phyloP scores from a whole-genome alignment of 2,113 vertebrate species.

The Hemichromis elongatus region DNA sequence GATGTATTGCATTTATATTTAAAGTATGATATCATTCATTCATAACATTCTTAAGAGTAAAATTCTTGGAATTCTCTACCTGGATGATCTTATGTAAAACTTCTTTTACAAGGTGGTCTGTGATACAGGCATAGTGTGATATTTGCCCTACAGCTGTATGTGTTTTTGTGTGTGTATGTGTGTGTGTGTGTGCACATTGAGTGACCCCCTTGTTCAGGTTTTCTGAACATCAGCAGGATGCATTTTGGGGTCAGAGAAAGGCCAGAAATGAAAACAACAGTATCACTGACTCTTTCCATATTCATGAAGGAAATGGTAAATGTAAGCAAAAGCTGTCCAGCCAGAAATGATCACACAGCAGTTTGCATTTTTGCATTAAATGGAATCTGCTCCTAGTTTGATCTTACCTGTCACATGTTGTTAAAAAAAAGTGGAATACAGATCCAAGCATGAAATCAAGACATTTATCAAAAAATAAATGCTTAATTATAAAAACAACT shows the following conservation, averaged over 20 bases:
- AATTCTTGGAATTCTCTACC: not conserved
- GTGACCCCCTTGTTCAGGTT: slow-evolving; percentile 29
- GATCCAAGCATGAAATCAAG: not conserved
- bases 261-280: slow-evolving; percentile 10
- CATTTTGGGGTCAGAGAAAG: slow-evolving; percentile 26
- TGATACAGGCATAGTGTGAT: not conserved
- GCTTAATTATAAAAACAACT: not conserved
- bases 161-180: not conserved
- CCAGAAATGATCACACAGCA: not conserved
- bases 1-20: not conserved
- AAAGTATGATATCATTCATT: not conserved
- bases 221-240: slow-evolving; percentile 39
- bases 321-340: slow-evolving; percentile 9
- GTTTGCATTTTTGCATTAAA: not conserved
- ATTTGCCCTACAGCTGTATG: not conserved
- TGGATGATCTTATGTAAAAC: not conserved
- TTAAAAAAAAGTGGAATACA: not conserved
- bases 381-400: not conserved
- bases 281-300: slow-evolving; percentile 11
- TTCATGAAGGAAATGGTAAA: slow-evolving; percentile 36
- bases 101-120: not conserved
- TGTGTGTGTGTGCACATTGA: not conserved
- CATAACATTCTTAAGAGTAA: not conserved
- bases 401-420: not conserved
- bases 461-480: not conserved